Evolutionary conservation across 2,113 vertebrate species (phyloP).

Genomic region (Calypte anna): DNA sequence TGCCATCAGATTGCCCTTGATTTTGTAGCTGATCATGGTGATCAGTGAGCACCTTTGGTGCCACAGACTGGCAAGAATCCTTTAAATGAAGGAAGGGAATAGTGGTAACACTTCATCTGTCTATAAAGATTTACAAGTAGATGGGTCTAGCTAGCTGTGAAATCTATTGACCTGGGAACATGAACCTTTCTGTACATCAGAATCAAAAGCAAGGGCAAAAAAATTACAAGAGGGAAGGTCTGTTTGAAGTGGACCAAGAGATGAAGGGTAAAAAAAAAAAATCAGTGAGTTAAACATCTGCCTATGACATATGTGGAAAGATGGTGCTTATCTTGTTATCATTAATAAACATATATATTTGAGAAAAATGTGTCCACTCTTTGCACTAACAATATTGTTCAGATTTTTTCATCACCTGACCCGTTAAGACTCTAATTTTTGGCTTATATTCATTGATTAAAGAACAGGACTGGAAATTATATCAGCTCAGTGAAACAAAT

Average conservation of each 20-base stretch:
- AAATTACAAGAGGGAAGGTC: background rate
- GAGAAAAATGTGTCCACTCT: background rate
- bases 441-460: background rate
- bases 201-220: background rate
- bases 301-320: background rate
- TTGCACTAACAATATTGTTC: background rate
- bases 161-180: constrained; percentile 4
- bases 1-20: background rate
- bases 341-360: background rate
- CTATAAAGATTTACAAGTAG: background rate
- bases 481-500: background rate
- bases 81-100: background rate
- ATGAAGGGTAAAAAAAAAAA: background rate
- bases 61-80: background rate
- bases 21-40: background rate
- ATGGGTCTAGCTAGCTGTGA: background rate
- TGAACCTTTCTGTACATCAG: background rate
- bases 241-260: background rate
- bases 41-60: background rate
- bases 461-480: background rate
- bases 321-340: background rate
- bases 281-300: background rate
- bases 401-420: background rate
- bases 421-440: background rate
- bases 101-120: background rate